A percentile compares a stretch with the other conserved stretches of the same genome.
Evolutionary conservation across 2,797 vertebrate genomes (phyloP).

Genomic region (Gymnopithys bicolor): DNA sequence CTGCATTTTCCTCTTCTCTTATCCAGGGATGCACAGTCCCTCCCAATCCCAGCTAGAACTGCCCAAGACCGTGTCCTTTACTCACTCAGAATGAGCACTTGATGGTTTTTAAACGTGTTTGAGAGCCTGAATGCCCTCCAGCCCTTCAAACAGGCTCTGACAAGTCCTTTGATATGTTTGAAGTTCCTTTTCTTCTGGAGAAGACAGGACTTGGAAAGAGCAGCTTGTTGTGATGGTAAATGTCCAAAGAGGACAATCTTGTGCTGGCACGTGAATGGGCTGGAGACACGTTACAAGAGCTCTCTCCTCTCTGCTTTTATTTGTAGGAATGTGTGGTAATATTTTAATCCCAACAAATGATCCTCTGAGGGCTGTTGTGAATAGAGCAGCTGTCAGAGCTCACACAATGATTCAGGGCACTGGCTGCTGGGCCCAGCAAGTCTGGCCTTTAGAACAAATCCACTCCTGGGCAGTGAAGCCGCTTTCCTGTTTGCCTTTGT

Average conservation of each 20-base stretch:
- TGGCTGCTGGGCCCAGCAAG: constrained; percentile 10
- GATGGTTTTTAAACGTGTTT: not conserved
- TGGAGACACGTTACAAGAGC: not conserved
- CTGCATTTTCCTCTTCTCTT: not conserved
- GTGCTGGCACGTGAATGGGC: not conserved
- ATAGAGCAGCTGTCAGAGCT: constrained; percentile 27
- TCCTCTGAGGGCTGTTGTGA: not conserved
- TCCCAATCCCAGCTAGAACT: not conserved
- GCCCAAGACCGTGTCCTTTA: not conserved
- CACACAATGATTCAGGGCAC: constrained; percentile 30
- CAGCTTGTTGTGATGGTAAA: not conserved
- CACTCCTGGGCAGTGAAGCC: not conserved
- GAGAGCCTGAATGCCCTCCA: not conserved
- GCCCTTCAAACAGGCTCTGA: not conserved
- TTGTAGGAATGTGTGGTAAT: not conserved
- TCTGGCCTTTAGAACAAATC: constrained; percentile 26
- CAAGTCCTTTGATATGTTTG: not conserved
- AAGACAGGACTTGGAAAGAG: not conserved
- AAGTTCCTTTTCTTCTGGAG: not conserved
- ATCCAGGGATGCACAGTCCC: not conserved
- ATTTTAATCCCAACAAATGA: constrained; percentile 17
- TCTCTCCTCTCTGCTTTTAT: constrained; percentile 10
- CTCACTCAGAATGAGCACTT: not conserved
- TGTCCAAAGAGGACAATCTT: not conserved
- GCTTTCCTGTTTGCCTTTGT: constrained; percentile 2